Conservation (phyloP, 2,888 invertebrate species). For the Himalopsyche anomala region DNA sequence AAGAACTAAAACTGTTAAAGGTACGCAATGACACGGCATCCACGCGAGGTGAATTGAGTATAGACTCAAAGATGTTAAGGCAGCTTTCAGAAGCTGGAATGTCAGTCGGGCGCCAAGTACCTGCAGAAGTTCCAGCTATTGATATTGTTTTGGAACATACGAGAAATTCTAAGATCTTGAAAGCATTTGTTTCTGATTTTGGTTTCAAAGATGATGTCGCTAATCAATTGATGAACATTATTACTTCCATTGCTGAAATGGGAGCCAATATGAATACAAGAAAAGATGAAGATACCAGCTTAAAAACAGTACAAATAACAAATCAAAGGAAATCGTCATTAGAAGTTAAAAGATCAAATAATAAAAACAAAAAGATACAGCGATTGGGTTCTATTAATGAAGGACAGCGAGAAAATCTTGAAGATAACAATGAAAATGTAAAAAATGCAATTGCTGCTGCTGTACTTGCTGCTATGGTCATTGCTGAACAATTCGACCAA, state of each 20-base stretch:
- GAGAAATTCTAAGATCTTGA: conserved; percentile 74
- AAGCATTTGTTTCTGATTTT: conserved; percentile 75
- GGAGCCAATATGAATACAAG: conserved; percentile 73
- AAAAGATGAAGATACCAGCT: conserved; percentile 68
- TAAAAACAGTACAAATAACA: neutral
- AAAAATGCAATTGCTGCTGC: conserved; percentile 77
- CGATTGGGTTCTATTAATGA: conserved; percentile 63
- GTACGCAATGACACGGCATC: conserved; percentile 75
- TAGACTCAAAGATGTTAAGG: conserved; percentile 80
- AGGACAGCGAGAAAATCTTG: conserved; percentile 69
- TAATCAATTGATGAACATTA: conserved; percentile 75
- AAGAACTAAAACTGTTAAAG: conserved; percentile 75
- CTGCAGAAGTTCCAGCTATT: conserved; percentile 79
- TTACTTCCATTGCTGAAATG: conserved; percentile 76
- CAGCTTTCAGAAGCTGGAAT: conserved; percentile 83
- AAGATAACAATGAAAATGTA: conserved; percentile 74
- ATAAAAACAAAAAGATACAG: conserved; percentile 48
- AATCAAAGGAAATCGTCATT: conserved; percentile 68
- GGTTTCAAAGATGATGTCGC: conserved; percentile 76
- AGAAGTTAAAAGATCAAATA: conserved; percentile 66
- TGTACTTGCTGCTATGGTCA: conserved; percentile 75
- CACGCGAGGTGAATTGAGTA: conserved; percentile 79
- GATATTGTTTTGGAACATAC: conserved; percentile 77
- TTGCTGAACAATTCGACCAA: conserved; percentile 73
- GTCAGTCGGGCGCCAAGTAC: conserved; percentile 81